Conservation (phyloP, 2,113 vertebrate species). For the Pedionomus torquatus region DNA sequence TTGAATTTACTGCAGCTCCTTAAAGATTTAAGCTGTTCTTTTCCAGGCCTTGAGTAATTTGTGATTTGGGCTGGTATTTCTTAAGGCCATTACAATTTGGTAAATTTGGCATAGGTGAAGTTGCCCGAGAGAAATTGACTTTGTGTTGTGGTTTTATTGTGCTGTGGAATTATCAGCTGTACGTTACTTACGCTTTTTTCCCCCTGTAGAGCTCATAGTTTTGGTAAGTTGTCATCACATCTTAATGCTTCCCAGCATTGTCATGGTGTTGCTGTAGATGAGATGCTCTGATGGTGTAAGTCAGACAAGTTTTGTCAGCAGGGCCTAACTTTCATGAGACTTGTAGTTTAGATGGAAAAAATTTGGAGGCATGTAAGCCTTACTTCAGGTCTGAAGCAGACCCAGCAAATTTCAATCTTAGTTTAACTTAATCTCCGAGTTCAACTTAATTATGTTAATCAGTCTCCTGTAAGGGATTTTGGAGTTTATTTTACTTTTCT, state of each 20-base stretch:
- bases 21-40: neutral
- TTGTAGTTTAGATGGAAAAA: neutral
- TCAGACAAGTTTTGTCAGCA: neutral
- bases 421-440: slow-evolving; percentile 46
- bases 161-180: neutral
- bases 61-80: neutral
- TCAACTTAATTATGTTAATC: slow-evolving; percentile 67
- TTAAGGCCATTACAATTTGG: neutral
- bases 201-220: neutral
- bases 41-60: neutral
- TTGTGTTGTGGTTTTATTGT: neutral
- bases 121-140: neutral
- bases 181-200: neutral
- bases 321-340: neutral
- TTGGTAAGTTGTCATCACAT: neutral
- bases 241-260: neutral
- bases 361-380: neutral
- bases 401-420: slow-evolving; percentile 5
- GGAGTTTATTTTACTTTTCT: slow-evolving; percentile 54
- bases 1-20: neutral
- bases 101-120: neutral
- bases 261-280: neutral
- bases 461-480: slow-evolving; percentile 62
- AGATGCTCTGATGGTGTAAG: neutral
- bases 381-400: slow-evolving; percentile 4